Evolutionary conservation across 2,888 invertebrate species (phyloP), one percentile per base, ranked within the genome.

Genomic region (Gortyna flavago): DNA sequence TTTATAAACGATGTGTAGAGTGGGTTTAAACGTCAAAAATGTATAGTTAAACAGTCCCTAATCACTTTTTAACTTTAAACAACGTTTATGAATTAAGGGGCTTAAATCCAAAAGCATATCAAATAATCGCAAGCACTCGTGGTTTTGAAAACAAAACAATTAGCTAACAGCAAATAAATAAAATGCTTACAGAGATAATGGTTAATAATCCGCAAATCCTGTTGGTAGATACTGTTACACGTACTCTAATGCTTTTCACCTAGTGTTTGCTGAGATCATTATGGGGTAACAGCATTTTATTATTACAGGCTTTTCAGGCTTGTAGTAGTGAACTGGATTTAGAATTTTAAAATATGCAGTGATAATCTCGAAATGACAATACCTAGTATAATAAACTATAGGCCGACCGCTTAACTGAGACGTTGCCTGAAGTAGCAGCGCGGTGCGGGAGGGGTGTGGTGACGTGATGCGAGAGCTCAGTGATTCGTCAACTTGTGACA

Each of bases 201-300:
- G 48, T 21, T 38, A 21, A 16, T 57, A 48, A 81, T 79, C 64
- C 48, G 13, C 6, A 81, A 75, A 81, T 57, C 64, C 48, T 74
- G n/a, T 48, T 11, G 4, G 8, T 57, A 18, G 4, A 54, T 61
- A 44, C 18, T 16, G 41, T n/a, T 76, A 66, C 48, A 51, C 62
- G n/a, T 54, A 35, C 54, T 59, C 25, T 62, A 80, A 25, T 44
- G 16, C 41, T 77, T 80, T 72, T 51, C 29, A 54, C 16, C 29
- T 73, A 80, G 25, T 65, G 65, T 74, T 81, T 57, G 8, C 13
- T 32, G 29, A 73, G 25, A 38, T 57, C 57, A 57, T 72, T 54
- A 9, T 32, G 3, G 48, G 44, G 35, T 29, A 48, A 54, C 8
- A 62, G n/a, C 2, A 41, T 72, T 71, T 65, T 62, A 41, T 21